A percentile compares a stretch with the other conserved stretches of the same genome.
Evolutionary conservation across 2,113 vertebrate genomes (phyloP).

Genomic region (Lates calcarifer): DNA sequence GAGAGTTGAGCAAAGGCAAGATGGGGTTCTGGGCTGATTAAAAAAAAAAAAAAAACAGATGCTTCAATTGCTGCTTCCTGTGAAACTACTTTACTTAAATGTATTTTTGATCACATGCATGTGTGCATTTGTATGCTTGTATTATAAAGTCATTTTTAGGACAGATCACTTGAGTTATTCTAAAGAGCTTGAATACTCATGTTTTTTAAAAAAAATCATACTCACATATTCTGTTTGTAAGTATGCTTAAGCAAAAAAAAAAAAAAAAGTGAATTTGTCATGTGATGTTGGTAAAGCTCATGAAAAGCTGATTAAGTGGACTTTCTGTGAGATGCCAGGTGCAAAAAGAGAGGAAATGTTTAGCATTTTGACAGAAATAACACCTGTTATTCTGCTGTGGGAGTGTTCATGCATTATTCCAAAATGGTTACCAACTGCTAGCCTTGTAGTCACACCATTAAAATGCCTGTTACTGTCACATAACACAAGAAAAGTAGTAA

Average conservation of each 20-base stretch:
- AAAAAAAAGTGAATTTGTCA: background rate
- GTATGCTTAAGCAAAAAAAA: background rate
- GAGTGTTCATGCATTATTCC: background rate
- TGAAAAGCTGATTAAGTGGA: background rate
- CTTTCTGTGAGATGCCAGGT: background rate
- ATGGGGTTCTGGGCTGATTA: background rate
- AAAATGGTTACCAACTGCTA: background rate
- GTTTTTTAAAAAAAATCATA: background rate
- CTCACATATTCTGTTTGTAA: background rate
- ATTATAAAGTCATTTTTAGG: background rate
- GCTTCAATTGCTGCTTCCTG: constrained; percentile 11
- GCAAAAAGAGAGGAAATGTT: background rate
- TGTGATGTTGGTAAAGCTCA: background rate
- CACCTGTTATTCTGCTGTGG: background rate
- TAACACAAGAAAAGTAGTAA: background rate
- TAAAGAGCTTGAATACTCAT: background rate
- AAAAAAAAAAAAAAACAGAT: background rate
- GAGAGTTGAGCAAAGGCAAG: constrained; percentile 3
- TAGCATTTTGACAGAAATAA: background rate
- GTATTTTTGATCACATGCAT: background rate
- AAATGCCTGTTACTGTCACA: background rate
- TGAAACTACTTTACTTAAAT: constrained; percentile 9
- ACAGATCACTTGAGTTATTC: background rate
- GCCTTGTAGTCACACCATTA: background rate
- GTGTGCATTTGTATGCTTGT: background rate